These are phyloP conservation scores for Podarcis lilfordi DNA, from an alignment of 2,797 vertebrate species.

Conservation along the genomic window DNA sequence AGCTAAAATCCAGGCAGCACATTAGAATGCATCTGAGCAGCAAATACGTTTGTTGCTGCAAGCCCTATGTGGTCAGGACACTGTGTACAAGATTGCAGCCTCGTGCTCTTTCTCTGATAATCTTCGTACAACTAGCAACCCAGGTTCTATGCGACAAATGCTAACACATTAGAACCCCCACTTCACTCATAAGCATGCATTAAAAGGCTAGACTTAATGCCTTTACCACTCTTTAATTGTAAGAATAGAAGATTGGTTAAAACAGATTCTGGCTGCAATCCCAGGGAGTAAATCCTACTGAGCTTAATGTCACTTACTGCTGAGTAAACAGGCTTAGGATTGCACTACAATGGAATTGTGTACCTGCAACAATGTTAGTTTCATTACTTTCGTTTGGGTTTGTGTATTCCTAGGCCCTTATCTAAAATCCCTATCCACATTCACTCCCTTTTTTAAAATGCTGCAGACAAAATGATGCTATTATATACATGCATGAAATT, in stretches of 20 bases:
- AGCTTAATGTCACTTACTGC: not conserved
- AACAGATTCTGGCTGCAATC: not conserved
- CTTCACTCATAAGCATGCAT: not conserved
- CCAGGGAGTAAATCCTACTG: not conserved
- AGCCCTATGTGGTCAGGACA: not conserved
- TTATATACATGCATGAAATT: slow-evolving; percentile 40
- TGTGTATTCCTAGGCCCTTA: not conserved
- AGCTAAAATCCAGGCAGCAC: not conserved
- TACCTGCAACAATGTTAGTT: slow-evolving; percentile 6
- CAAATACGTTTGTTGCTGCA: not conserved
- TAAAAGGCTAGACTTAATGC: not conserved
- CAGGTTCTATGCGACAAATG: not conserved
- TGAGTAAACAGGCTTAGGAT: not conserved
- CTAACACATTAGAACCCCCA: not conserved
- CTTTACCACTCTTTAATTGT: not conserved
- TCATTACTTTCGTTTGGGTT: slow-evolving; percentile 8
- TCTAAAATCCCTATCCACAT: slow-evolving; percentile 28
- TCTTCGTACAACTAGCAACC: not conserved
- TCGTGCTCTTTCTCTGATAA: not conserved
- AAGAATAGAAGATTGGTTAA: not conserved
- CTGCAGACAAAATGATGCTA: slow-evolving; percentile 45
- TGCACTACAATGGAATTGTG: not conserved
- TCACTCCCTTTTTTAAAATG: not conserved
- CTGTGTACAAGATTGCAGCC: not conserved
- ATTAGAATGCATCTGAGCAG: not conserved